phyloP scores from a whole-genome alignment of 2,113 vertebrate species.

The Ptilonorhynchus violaceus region DNA sequence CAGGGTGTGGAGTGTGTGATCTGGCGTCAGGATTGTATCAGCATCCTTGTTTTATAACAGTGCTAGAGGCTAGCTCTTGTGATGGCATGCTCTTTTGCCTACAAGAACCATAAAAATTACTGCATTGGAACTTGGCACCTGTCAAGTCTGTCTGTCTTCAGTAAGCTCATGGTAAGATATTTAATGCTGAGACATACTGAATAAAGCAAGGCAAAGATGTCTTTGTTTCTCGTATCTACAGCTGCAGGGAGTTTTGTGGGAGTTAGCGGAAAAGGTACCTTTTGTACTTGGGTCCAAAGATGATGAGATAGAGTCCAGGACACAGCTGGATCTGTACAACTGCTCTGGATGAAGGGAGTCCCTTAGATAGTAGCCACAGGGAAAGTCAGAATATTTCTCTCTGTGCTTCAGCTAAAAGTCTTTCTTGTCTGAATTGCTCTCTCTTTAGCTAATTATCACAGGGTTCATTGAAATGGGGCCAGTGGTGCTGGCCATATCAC shows the following conservation, averaged over 20 bases:
- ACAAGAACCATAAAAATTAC: not conserved
- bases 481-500: not conserved
- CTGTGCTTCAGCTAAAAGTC: not conserved
- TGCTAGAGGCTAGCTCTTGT: not conserved
- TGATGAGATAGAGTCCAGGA: not conserved
- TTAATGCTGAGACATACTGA: not conserved
- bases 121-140: not conserved
- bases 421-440: not conserved
- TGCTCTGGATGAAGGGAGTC: not conserved
- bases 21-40: not conserved
- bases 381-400: not conserved
- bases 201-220: not conserved
- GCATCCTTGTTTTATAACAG: not conserved
- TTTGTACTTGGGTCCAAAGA: not conserved
- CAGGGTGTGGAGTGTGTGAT: not conserved
- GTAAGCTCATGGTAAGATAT: not conserved
- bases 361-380: not conserved
- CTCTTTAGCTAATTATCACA: not conserved
- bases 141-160: not conserved
- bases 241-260: not conserved
- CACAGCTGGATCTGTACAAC: not conserved
- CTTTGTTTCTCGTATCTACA: not conserved
- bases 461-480: not conserved
- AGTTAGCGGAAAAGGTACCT: not conserved
- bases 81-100: not conserved